phyloP scores from a whole-genome alignment of 1,140 invertebrate species.

The Neotoxoptera formosana region DNA sequence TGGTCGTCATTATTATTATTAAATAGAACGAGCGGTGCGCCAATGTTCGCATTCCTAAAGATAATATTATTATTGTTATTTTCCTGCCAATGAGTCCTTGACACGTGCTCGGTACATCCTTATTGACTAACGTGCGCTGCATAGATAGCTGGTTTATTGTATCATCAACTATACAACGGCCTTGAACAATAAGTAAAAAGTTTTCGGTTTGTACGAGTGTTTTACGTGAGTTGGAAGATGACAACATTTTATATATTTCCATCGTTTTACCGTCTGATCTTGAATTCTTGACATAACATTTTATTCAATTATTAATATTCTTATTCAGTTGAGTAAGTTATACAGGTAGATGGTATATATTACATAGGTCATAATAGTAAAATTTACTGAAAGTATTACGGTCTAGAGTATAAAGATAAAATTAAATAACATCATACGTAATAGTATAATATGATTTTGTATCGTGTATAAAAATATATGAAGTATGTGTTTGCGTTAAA shows the following conservation, averaged over 20 bases:
- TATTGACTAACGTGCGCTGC: neutral
- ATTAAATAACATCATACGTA: no score
- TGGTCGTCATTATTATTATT: neutral
- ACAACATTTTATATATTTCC: no score
- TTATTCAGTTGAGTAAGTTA: no score
- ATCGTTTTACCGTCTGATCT: neutral
- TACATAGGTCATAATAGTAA: no score
- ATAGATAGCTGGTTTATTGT: neutral
- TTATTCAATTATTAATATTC: no score
- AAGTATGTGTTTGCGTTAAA: no score
- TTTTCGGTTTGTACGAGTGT: neutral
- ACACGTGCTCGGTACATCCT: neutral
- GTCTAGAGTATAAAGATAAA: no score
- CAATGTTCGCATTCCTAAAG: neutral
- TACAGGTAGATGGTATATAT: no score
- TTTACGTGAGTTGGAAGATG: neutral
- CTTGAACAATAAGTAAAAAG: neutral
- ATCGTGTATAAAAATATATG: no score
- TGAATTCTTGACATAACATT: no score
- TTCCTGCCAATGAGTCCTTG: neutral
- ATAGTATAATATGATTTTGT: no score
- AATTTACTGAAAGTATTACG: no score
- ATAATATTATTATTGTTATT: constrained; percentile 3
- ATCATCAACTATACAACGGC: neutral
- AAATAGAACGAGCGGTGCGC: neutral